Evolutionary conservation across 2,797 vertebrate species (phyloP).

Genomic region (Notolabrus celidotus): DNA sequence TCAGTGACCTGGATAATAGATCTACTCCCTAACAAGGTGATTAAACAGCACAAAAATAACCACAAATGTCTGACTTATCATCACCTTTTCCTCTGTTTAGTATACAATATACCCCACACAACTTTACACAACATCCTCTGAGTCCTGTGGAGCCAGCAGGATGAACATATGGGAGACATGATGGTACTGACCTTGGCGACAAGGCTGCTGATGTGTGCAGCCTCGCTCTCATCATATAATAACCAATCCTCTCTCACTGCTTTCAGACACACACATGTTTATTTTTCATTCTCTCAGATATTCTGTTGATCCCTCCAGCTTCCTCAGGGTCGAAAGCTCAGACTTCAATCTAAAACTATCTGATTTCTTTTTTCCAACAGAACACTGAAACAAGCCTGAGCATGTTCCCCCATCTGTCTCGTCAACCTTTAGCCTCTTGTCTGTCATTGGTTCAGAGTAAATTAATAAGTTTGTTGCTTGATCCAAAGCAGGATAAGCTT

Average conservation of each 20-base stretch:
- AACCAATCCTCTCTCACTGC: constrained; percentile 62
- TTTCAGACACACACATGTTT: constrained; percentile 42
- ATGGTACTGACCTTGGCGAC: constrained; percentile 44
- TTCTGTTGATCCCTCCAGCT: constrained; percentile 39
- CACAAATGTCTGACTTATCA: constrained; percentile 12
- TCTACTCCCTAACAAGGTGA: neutral
- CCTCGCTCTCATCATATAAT: constrained; percentile 40
- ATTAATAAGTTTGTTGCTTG: constrained; percentile 50
- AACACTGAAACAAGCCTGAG: constrained; percentile 24
- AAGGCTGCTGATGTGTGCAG: constrained; percentile 28
- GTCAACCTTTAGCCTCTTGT: constrained; percentile 37
- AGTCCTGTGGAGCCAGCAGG: neutral
- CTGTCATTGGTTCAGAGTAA: constrained; percentile 37
- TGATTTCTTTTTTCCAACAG: constrained; percentile 10
- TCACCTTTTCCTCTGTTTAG: constrained; percentile 16
- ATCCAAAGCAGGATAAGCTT: constrained; percentile 58
- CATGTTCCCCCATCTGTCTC: constrained; percentile 40
- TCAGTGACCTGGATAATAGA: too few species aligned
- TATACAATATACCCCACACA: neutral
- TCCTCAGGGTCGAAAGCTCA: constrained; percentile 35
- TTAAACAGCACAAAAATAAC: constrained; percentile 3
- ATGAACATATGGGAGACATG: constrained; percentile 35
- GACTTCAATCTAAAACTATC: constrained; percentile 29
- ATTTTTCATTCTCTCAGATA: constrained; percentile 47
- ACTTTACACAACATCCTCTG: constrained; percentile 26